phyloP scores from a whole-genome alignment of 1,140 invertebrate species.

The Trypoxylus dichotomus region DNA sequence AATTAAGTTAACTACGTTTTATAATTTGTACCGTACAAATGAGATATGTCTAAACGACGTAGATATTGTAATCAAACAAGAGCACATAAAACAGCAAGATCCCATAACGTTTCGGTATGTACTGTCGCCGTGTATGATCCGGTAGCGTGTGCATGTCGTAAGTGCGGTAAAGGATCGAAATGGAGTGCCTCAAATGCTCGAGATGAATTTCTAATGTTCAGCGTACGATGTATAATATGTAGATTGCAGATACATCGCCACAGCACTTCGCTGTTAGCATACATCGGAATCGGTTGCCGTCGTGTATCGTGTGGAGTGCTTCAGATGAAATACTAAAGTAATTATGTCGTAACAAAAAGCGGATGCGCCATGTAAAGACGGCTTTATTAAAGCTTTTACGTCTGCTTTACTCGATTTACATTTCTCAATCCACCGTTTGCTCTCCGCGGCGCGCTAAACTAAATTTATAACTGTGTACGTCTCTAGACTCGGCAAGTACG shows the following conservation, averaged over 20 bases:
- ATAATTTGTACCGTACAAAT: slow-evolving; percentile 2
- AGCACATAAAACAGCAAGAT: background rate
- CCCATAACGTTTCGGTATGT: background rate
- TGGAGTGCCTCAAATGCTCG: background rate
- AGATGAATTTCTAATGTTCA: background rate
- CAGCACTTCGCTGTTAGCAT: background rate
- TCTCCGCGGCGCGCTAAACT: background rate
- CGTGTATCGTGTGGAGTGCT: background rate
- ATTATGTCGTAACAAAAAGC: slow-evolving; percentile 20
- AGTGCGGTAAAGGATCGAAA: background rate
- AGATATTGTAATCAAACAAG: background rate
- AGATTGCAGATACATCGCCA: background rate
- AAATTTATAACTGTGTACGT: background rate
- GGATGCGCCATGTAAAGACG: background rate
- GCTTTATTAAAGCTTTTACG: slow-evolving; percentile 15
- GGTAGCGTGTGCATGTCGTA: background rate
- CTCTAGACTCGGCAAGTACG: too few species aligned
- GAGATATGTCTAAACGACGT: background rate
- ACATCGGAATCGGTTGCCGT: background rate
- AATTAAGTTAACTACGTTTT: slow-evolving; percentile 17
- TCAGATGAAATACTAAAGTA: background rate
- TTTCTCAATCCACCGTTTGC: background rate
- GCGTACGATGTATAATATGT: background rate
- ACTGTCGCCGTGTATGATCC: too few species aligned
- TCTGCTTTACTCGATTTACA: slow-evolving; percentile 15